Evolutionary conservation across 2,113 vertebrate species (phyloP), one percentile per base, ranked within the genome.

Genomic region (Ranitomeya imitator): DNA sequence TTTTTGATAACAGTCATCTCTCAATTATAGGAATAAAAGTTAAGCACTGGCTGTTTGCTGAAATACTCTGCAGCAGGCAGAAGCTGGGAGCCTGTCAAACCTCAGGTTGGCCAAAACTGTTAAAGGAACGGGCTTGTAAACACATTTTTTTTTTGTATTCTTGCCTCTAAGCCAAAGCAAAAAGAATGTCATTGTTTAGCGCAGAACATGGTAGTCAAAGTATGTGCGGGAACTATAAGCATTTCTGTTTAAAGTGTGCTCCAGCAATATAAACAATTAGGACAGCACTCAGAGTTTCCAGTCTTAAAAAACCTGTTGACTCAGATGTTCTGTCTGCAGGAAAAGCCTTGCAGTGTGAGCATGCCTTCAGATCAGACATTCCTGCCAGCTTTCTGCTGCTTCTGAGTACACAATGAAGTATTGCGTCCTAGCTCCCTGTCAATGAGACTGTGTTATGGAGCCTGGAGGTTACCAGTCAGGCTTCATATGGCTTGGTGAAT

Each of bases 221-320:
- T 94, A 94, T 93, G 93, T 94, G 93, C 93, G 91, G 91, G 93
- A 94, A 94, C 94, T 93, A 93, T 90, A 93, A 92, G 93, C 93
- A 95, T 93, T 96, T 94, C 93, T 94, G 95, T 94, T 96, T 94
- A 94, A 95, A 95, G 93, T 95, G 95, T 94, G 93, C 92, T 81
- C 86, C 92, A 91, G 93, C 89, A 93, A 89, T 94, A 94, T 95
- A 95, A 95, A 95, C 95, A 95, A 94, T 94, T 92, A 95, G 94
- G 93, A 93, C 94, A 93, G 93, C 92, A 92, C 92, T 95, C 94
- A 94, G 91, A 95, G 92, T 96, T 96, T 96, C 94, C 94, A 95
- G 90, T 93, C 93, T 93, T 93, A 92, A 94, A 80, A 96, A 95
- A 96, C 95, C 94, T 96, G 95, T 95, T 96, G 95, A 94, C 93